Percentiles rank a stretch among this genome's conserved stretches.
Evolutionary conservation across 1,140 invertebrate species (phyloP).

Genomic region (Elymnias hypermnestra): DNA sequence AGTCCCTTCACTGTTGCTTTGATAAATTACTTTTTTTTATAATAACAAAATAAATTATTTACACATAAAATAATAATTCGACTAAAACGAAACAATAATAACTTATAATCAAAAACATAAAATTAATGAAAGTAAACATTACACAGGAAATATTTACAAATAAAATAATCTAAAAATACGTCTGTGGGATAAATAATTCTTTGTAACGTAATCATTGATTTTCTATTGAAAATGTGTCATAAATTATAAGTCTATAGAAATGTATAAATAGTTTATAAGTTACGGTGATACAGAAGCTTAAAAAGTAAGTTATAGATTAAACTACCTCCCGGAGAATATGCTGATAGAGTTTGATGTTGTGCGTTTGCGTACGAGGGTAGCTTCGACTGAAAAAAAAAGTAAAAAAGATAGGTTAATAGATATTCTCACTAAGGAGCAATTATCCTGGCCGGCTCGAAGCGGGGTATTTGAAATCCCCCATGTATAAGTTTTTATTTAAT

Average conservation of each 20-base stretch:
- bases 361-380: constrained; percentile 83
- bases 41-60: constrained; percentile 37
- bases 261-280: not conserved
- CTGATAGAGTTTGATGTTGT: constrained; percentile 83
- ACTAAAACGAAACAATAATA: constrained; percentile 1
- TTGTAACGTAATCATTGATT: constrained; percentile 1
- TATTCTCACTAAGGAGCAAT: not conserved
- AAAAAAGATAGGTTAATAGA: constrained; percentile 1
- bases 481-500: too few relatives aligned
- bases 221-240: not conserved
- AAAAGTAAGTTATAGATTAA: constrained; percentile 11
- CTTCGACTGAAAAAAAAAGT: constrained; percentile 81
- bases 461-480: too few relatives aligned
- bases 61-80: constrained; percentile 14
- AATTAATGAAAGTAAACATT: constrained; percentile 33
- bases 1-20: constrained; percentile 38
- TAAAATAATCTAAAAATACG: constrained; percentile 25
- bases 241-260: not conserved
- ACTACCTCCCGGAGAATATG: constrained; percentile 83
- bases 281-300: constrained; percentile 4
- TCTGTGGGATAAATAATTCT: not conserved
- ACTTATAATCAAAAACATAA: constrained; percentile 29
- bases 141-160: constrained; percentile 31
- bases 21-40: constrained; percentile 25
- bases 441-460: too few relatives aligned